Evolutionary conservation across 2,888 invertebrate genomes (phyloP).

Genomic region (Acanthopleura granulata): DNA sequence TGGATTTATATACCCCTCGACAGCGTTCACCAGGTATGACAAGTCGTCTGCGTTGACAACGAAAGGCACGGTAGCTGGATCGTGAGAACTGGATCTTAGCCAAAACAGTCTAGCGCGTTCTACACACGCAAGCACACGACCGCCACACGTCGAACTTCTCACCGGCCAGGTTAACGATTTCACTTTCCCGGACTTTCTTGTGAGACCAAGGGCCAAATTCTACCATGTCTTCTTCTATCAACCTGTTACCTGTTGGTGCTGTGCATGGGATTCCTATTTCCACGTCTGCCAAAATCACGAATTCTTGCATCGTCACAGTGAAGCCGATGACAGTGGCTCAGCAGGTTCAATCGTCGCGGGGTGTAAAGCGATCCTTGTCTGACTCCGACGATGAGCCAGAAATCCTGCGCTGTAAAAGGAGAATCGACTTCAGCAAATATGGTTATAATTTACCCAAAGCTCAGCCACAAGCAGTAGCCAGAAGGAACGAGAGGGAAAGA

Average conservation of each 20-base stretch:
- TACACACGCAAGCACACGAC: constrained; percentile 20
- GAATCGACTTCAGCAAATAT: constrained; percentile 57
- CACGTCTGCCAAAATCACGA: constrained; percentile 10
- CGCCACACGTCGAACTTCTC: constrained; percentile 10
- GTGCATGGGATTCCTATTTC: constrained; percentile 21
- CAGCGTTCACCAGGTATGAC: constrained; percentile 10
- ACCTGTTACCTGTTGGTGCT: constrained; percentile 30
- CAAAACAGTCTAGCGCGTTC: neutral
- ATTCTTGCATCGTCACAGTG: constrained; percentile 27
- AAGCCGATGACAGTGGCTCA: constrained; percentile 56
- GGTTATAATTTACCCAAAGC: constrained; percentile 53
- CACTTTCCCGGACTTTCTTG: too few species aligned
- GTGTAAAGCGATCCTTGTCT: constrained; percentile 36
- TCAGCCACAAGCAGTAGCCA: constrained; percentile 81
- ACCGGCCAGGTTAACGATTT: too few species aligned
- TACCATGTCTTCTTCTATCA: constrained; percentile 3
- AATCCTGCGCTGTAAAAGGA: constrained; percentile 59
- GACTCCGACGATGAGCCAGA: constrained; percentile 41
- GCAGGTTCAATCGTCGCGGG: constrained; percentile 51
- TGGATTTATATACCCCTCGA: neutral
- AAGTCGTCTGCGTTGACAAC: constrained; percentile 13
- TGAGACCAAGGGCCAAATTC: too few species aligned
- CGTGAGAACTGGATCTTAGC: constrained; percentile 12
- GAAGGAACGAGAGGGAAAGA: constrained; percentile 92
- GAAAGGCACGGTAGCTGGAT: neutral